Conservation (phyloP, 2,113 vertebrate species). For the Halichoeres trimaculatus region DNA sequence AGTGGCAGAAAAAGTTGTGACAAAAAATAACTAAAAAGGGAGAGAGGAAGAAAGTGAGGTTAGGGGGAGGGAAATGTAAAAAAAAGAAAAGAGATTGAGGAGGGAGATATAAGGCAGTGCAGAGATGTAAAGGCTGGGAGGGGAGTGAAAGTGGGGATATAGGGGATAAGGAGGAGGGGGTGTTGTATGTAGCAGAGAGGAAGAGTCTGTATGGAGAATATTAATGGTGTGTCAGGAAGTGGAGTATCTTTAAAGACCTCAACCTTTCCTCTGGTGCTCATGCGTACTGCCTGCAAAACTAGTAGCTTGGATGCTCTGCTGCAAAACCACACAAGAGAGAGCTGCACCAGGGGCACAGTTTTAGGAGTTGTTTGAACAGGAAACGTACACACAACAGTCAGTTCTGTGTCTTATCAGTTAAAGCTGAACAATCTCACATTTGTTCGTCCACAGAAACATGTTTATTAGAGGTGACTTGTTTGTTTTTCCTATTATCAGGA, state of each 20-base stretch:
- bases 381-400: conserved; percentile 6
- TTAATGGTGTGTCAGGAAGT: conserved; percentile 79
- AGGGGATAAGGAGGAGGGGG: conserved; percentile 14
- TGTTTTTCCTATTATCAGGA: conserved; percentile 32
- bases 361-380: not conserved
- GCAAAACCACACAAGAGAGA: conserved; percentile 30
- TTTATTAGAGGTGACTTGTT: conserved; percentile 39
- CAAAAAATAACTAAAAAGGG: conserved; percentile 57
- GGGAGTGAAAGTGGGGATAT: conserved; percentile 42
- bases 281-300: conserved; percentile 37
- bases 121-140: conserved; percentile 59
- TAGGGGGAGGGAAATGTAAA: conserved; percentile 29
- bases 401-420: not conserved
- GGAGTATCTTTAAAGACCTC: conserved; percentile 74
- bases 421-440: not conserved
- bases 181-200: conserved; percentile 43
- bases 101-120: conserved; percentile 57
- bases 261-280: conserved; percentile 61
- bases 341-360: conserved; percentile 22
- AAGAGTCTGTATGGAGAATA: conserved; percentile 74
- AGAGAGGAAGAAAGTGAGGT: conserved; percentile 38
- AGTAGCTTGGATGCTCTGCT: conserved; percentile 43
- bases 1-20: conserved; percentile 41
- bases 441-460: conserved; percentile 23
- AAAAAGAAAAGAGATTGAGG: conserved; percentile 35